Base-by-base conservation (phyloP, 2,113 vertebrate species). In the Hemibagrus wyckioides region DNA sequence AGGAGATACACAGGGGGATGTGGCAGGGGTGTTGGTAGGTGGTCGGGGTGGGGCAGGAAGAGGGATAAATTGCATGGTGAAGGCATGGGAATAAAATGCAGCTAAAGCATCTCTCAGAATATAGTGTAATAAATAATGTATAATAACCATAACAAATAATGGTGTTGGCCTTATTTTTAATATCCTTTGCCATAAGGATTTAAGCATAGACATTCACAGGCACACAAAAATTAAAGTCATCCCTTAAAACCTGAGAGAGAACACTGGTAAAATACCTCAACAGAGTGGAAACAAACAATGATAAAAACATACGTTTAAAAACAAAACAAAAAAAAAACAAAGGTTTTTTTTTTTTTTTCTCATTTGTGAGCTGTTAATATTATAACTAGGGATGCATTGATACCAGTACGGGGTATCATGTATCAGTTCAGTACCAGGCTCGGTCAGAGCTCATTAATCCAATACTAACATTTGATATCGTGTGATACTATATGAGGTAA, bases 221-320 rank as follows among this genome's bases (percentile, higher is more conserved):
- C 85, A 87, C 84, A 84, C 65, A 84, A 75, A 87, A 90, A 89
- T 61, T 54, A 85, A 90, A 90, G 76, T 85, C 79, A 79, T 86
- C 84, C 76, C 87, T 67, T 71, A 87, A 87, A 89, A 89, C 89
- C 89, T 90, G 87, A 90, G 89, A 90, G 88, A 90, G 87, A 87
- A 86, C 84, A 87, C 85, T 77, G 57, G 83, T 82, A 61, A 59
- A 77, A 86, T 85, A 83, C 82, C 81, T 56, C 71, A 89, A 80
- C 44, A 59, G 56, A 88, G 39, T 73, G 67, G 86, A 21, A 65
- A 76, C 84, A 84, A 86, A 80, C 44, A 87, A 25, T 79, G 48
- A 15, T 52, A 76, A 52, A 86, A 85, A 83, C 59, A 65, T 76
- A 84, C 65, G 13, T 56, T 10, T 63, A 33, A 59, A 14, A 77